Evolutionary conservation across 2,113 vertebrate species (phyloP).

Genomic region (Felis chaus): DNA sequence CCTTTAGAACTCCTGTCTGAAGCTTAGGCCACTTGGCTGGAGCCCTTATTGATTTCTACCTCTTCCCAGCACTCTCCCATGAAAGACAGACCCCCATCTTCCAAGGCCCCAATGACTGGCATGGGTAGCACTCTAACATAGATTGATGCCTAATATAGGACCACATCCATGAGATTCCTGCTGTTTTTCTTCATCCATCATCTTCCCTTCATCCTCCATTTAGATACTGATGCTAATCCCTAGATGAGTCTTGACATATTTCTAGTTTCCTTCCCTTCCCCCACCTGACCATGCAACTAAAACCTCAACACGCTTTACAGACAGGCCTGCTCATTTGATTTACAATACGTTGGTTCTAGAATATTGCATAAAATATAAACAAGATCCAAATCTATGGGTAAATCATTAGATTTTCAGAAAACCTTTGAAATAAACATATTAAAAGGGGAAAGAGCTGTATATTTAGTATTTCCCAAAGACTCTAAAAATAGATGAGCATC

Average conservation of each 20-base stretch:
- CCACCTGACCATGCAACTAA: neutral
- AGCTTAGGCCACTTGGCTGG: neutral
- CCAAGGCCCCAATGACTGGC: neutral
- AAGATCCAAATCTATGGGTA: neutral
- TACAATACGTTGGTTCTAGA: neutral
- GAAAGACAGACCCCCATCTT: neutral
- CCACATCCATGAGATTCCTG: neutral
- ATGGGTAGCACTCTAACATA: neutral
- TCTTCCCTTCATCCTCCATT: neutral
- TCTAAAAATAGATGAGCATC: neutral
- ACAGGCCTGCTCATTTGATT: neutral
- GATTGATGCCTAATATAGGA: neutral
- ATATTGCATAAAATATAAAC: neutral
- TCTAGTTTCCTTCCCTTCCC: neutral
- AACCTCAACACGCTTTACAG: neutral
- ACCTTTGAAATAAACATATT: neutral
- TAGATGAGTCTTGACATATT: neutral
- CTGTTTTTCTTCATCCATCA: neutral
- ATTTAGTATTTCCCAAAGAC: neutral
- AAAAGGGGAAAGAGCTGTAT: neutral
- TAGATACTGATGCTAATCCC: neutral
- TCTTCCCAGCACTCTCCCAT: neutral
- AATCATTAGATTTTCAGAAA: constrained; percentile 10
- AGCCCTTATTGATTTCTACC: neutral
- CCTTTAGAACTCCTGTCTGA: neutral